phyloP scores from a whole-genome alignment of 1,140 invertebrate genomes.

The Eurosta solidaginis region DNA sequence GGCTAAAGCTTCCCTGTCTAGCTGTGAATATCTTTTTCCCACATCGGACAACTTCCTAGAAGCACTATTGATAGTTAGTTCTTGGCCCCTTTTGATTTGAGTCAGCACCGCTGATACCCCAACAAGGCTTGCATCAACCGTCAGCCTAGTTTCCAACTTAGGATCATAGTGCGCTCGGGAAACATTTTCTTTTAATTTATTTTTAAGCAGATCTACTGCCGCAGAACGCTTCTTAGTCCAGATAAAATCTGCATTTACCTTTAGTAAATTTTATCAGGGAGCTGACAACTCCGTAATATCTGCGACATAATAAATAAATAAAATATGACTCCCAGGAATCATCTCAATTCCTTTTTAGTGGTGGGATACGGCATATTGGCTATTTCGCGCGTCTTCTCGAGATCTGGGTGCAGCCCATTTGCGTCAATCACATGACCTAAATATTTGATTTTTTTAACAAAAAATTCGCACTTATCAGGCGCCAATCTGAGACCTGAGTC shows the following conservation, averaged over 20 bases:
- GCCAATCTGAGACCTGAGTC: conserved; percentile 41
- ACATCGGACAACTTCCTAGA: conserved; percentile 57
- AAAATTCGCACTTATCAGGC: conserved; percentile 38
- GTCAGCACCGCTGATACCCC: conserved; percentile 26
- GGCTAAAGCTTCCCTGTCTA: conserved; percentile 61
- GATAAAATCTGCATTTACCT: neutral
- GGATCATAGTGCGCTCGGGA: conserved; percentile 33
- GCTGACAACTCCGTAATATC: conserved; percentile 43
- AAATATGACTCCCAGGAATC: conserved; percentile 48
- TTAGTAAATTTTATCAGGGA: conserved; percentile 45
- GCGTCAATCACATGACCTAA: conserved; percentile 46
- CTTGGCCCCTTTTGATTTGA: conserved; percentile 47
- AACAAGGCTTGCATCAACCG: conserved; percentile 29
- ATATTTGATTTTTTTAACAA: conserved; percentile 42
- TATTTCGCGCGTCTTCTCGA: conserved; percentile 41
- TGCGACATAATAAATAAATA: conserved; percentile 50
- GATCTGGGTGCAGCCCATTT: conserved; percentile 38
- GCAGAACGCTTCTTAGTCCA: neutral
- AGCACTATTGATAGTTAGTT: conserved; percentile 60
- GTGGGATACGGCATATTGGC: conserved; percentile 36
- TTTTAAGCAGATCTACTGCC: neutral
- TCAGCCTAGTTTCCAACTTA: conserved; percentile 27
- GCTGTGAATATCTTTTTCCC: conserved; percentile 60
- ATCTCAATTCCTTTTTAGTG: conserved; percentile 42
- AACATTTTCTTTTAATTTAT: neutral